These are phyloP conservation scores for Lophura swinhoii DNA, from an alignment of 2,797 vertebrate species.

Conservation along the genomic window DNA sequence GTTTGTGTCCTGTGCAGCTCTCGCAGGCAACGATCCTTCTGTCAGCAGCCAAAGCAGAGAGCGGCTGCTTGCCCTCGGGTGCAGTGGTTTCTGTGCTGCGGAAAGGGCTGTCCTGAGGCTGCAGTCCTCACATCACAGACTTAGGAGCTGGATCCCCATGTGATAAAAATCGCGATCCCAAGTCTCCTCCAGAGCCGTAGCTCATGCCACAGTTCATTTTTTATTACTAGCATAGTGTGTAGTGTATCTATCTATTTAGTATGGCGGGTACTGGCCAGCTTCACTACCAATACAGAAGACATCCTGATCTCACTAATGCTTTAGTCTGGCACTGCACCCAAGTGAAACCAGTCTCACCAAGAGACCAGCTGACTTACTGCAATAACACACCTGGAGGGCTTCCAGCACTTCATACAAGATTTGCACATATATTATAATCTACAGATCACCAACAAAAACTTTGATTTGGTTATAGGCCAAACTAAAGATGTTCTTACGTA, in stretches of 20 bases:
- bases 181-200: not conserved
- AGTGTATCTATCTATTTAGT: not conserved
- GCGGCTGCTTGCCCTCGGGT: not conserved
- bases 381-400: not conserved
- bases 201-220: too few relatives aligned
- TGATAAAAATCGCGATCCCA: fast-evolving
- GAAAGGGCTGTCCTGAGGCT: not conserved
- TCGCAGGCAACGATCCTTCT: not conserved
- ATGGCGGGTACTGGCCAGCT: too few relatives aligned
- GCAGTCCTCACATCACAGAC: fast-evolving
- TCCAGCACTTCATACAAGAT: not conserved
- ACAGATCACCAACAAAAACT: not conserved
- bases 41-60: not conserved
- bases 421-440: not conserved
- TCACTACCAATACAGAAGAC: fast-evolving
- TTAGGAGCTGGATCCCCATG: fast-evolving
- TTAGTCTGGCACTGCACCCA: not conserved
- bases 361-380: not conserved
- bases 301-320: not conserved
- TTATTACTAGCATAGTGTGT: too few relatives aligned
- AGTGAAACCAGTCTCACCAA: not conserved
- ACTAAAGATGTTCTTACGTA: not conserved
- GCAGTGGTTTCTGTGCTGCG: fast-evolving
- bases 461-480: not conserved
- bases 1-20: not conserved